Percentiles rank a stretch among this genome's conserved stretches.
These are phyloP conservation scores for Rhimphoctona megacephalus DNA, from an alignment of 2,888 invertebrate genomes.

Conservation along the genomic window DNA sequence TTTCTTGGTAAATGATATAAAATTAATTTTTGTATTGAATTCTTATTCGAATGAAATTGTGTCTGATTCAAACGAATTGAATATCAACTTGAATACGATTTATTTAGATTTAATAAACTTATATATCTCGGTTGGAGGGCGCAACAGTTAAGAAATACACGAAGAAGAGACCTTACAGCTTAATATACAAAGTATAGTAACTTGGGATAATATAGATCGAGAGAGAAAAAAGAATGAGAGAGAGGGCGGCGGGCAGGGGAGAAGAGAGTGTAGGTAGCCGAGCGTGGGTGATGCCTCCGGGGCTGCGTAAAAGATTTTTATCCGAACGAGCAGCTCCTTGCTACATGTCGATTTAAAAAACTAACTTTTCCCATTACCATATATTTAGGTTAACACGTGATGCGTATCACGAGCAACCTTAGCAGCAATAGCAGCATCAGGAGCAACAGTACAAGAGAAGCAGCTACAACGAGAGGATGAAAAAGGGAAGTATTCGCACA, in stretches of 20 bases:
- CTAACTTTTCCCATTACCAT: slow-evolving; percentile 71
- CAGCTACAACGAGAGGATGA: slow-evolving; percentile 14
- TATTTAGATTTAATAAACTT: not conserved
- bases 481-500: slow-evolving; percentile 1
- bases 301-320: slow-evolving; percentile 67
- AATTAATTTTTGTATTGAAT: too few relatives aligned
- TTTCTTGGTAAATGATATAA: too few relatives aligned
- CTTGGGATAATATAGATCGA: slow-evolving; percentile 34
- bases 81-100: too few relatives aligned
- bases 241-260: not conserved
- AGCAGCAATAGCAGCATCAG: slow-evolving; percentile 22
- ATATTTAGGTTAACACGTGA: slow-evolving; percentile 72
- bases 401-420: slow-evolving; percentile 62
- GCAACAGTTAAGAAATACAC: not conserved
- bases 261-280: slow-evolving; percentile 37
- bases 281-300: slow-evolving; percentile 67
- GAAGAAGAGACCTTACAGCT: slow-evolving; percentile 21
- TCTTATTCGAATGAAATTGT: too few relatives aligned
- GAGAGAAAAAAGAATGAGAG: not conserved
- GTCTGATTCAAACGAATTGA: too few relatives aligned
- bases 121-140: not conserved
- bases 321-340: slow-evolving; percentile 64
- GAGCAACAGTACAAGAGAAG: slow-evolving; percentile 13
- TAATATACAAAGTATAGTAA: slow-evolving; percentile 55
- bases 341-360: slow-evolving; percentile 70